Percentiles rank a stretch among this genome's conserved stretches.
Evolutionary conservation across 2,888 invertebrate species (phyloP).

Genomic region (Cactoblastis cactorum): DNA sequence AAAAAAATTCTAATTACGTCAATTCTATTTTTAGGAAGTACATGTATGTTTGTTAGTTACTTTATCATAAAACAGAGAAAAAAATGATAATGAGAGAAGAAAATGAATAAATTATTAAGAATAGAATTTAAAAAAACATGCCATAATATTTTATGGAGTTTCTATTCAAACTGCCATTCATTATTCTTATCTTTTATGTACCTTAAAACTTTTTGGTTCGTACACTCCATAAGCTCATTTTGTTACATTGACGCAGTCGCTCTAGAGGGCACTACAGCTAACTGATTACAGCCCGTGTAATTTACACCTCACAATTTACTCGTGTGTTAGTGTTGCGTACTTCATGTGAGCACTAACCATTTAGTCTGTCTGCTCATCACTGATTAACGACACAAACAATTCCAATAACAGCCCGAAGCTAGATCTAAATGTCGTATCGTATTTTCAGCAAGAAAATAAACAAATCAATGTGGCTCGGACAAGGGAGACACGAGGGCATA

Average conservation of each 20-base stretch:
- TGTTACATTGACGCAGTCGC: conserved; percentile 22
- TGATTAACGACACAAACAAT: conserved; percentile 39
- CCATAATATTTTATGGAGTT: background rate
- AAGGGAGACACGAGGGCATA: conserved; percentile 62
- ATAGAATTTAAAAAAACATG: too few species aligned
- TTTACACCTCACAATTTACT: conserved; percentile 28
- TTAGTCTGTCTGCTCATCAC: conserved; percentile 47
- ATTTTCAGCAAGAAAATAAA: conserved; percentile 63
- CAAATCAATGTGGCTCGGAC: conserved; percentile 60
- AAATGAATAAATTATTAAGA: too few species aligned
- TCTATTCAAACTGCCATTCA: background rate
- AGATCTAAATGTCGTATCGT: conserved; percentile 46
- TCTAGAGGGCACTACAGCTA: background rate
- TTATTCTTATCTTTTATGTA: background rate
- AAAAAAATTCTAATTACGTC: too few species aligned
- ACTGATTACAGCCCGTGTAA: conserved; percentile 14
- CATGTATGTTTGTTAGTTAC: too few species aligned
- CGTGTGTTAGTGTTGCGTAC: conserved; percentile 37
- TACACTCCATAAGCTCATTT: background rate
- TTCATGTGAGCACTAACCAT: conserved; percentile 34
- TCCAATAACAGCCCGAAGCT: conserved; percentile 34
- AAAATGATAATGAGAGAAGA: too few species aligned
- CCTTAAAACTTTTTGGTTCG: background rate
- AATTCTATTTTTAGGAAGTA: too few species aligned
- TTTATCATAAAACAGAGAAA: too few species aligned